Evolutionary conservation across 2,797 vertebrate genomes (phyloP), one percentile per base, ranked within the genome.

Genomic region (Parambassis ranga): DNA sequence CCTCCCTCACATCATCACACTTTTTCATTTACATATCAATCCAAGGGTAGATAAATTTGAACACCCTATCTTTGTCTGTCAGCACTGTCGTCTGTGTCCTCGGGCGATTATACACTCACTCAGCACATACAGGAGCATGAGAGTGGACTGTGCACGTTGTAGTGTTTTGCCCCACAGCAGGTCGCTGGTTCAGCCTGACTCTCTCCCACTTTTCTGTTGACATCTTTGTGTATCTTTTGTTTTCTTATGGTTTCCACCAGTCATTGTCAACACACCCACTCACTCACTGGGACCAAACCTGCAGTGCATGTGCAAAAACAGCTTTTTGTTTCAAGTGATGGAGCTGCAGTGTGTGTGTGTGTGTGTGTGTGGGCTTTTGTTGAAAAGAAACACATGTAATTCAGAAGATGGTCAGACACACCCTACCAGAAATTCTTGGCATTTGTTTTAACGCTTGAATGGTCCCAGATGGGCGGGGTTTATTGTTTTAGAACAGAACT

Each of bases 391-490:
- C 70, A 63, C 65, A 61, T 58, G 48, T 53, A 57, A 74, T 71
- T 47, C 67, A 58, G 65, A 52, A 5, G 66, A 62, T 61, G 52
- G 8, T 43, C 70, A 22, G 72, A 73, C 75, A 82, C 83, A 49
- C 79, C 75, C 75, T 43, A 52, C 4, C 4, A 58, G 10, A 70
- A 31, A 79, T 77, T 81, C 67, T 61, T 82, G 70, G 66, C 76
- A 58, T 28, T 58, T 73, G 38, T 76, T 61, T 56, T 58, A 52
- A 68, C 42, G 57, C 65, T 57, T 3, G 4, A 32, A 50, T 44
- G 61, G 38, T 59, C 58, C 56, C 79, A 49, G 39, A 19, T 56
- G 65, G 68, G 73, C 1, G 35, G 55, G 41, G 49, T 48, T 71
- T 68, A 48, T 69, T 57, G 47, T 70, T 68, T 65, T 50, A 44